These are phyloP conservation scores for Sinocyclocheilus anshuiensis DNA, from an alignment of 2,113 vertebrate genomes.

Conservation along the genomic window DNA sequence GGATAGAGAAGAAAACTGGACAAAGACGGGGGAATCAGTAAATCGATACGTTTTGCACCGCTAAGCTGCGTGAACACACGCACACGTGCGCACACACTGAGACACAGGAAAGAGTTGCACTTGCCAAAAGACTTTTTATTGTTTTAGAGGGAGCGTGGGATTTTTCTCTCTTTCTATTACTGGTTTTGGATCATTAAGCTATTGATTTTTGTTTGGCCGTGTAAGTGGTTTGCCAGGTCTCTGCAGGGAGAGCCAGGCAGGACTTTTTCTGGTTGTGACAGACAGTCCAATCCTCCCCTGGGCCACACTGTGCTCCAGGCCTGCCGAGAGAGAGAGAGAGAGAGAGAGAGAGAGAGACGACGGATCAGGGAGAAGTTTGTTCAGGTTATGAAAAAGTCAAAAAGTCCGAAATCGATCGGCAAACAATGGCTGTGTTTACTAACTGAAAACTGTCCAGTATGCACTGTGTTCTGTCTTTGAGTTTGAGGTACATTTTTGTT, in stretches of 20 bases:
- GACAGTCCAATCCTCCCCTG: constrained; percentile 70
- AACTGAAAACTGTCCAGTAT: not conserved
- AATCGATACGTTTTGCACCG: constrained; percentile 58
- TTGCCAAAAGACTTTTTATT: constrained; percentile 80
- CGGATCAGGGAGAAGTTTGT: constrained; percentile 49
- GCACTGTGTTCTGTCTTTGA: not conserved
- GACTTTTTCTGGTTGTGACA: constrained; percentile 76
- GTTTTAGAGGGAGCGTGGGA: constrained; percentile 71
- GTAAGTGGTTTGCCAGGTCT: constrained; percentile 76
- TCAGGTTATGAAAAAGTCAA: constrained; percentile 27
- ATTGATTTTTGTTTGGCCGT: constrained; percentile 82
- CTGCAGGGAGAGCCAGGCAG: constrained; percentile 73
- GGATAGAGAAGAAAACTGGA: constrained; percentile 46
- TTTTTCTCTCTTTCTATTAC: constrained; percentile 79
- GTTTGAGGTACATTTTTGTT: not conserved
- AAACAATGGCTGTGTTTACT: not conserved
- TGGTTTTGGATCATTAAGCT: constrained; percentile 82
- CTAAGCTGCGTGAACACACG: constrained; percentile 29
- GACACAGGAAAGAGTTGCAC: constrained; percentile 69
- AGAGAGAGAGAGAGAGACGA: constrained; percentile 55
- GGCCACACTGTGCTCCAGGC: constrained; percentile 48
- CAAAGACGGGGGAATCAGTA: constrained; percentile 55
- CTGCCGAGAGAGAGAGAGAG: constrained; percentile 34
- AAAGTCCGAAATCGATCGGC: not conserved
- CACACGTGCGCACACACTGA: constrained; percentile 52